Evolutionary conservation across 1,140 invertebrate species (phyloP), one percentile per base, ranked within the genome.

Genomic region (Bombus pyrosoma): DNA sequence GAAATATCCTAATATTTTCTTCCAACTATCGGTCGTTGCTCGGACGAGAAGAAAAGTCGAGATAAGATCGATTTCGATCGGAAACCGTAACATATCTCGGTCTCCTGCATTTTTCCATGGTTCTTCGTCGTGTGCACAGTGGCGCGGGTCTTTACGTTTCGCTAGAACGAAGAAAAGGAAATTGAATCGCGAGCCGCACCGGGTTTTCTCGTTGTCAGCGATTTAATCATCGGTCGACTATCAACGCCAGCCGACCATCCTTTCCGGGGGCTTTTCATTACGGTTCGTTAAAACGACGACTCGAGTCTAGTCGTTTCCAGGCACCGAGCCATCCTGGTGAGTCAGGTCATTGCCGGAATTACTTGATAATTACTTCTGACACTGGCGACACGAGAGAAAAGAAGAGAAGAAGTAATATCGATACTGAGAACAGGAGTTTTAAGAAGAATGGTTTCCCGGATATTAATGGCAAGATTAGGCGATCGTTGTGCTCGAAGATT

Each of bases 281-380:
- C 76, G 15, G 68, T 34, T 80, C 66, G 83, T 80, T 80, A 73
- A 39, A 76, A 39, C 34, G 41, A 32, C 18, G 41, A n/a, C 71
- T 72, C 34, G 53, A 59, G 80, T 73, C 62, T 32, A 64, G 47
- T 77, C 64, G 47, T 59, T 77, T 53, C 73, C 39, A 69, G 74
- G 57, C 73, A 41, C 39, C 62, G 32, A 53, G 64, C 43, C 73
- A 32, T 76, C 22, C 59, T 73, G 34, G 72, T 76, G 81, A 76
- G 41, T 76, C 73, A 37, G 81, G 64, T 83, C 73, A 68, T 83
- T 76, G 62, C 34, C 62, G 73, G 73, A 83, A 83, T 83, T 83
- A 69, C 81, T 76, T 68, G 62, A 57, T 83, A 83, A 83, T 83
- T 83, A 83, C 81, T 76, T 76, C 74, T 77, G 32, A 22, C 62